A percentile compares a stretch with the other conserved stretches of the same genome.
These are phyloP conservation scores for Emmelina monodactyla DNA, from an alignment of 2,888 invertebrate genomes.

Conservation along the genomic window DNA sequence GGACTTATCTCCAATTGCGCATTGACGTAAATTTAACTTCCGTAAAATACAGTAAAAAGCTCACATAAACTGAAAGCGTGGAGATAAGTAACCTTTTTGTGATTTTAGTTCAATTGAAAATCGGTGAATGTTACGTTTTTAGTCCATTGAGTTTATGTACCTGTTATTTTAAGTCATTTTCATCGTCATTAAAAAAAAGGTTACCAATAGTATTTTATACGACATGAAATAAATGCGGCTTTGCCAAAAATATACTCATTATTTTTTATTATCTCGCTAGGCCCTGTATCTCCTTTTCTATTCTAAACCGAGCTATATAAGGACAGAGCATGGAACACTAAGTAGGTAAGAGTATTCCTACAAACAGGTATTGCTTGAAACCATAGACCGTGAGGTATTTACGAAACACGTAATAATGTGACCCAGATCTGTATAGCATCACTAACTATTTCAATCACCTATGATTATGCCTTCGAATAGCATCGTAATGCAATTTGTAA, in stretches of 20 bases:
- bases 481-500: not conserved
- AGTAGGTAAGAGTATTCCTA: too few species aligned
- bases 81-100: constrained; percentile 25
- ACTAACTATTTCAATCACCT: constrained; percentile 30
- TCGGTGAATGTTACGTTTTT: constrained; percentile 44
- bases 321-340: too few species aligned
- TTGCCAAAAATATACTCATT: constrained; percentile 28
- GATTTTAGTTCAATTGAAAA: constrained; percentile 25
- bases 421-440: constrained; percentile 48
- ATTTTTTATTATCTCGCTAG: constrained; percentile 25
- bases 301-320: too few species aligned
- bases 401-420: constrained; percentile 49
- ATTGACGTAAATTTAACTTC: not conserved
- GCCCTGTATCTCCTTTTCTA: too few species aligned
- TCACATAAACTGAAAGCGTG: not conserved
- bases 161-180: constrained; percentile 49
- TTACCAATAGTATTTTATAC: constrained; percentile 28
- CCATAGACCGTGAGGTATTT: constrained; percentile 36
- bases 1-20: not conserved
- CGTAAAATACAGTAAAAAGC: not conserved
- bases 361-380: constrained; percentile 33
- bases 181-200: constrained; percentile 25
- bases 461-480: too few species aligned
- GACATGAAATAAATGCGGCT: constrained; percentile 37
- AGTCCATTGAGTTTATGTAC: constrained; percentile 56